Evolutionary conservation across 92 coral and sea anemone genomes (phyloP).

Genomic region (Meandrina meandrites): DNA sequence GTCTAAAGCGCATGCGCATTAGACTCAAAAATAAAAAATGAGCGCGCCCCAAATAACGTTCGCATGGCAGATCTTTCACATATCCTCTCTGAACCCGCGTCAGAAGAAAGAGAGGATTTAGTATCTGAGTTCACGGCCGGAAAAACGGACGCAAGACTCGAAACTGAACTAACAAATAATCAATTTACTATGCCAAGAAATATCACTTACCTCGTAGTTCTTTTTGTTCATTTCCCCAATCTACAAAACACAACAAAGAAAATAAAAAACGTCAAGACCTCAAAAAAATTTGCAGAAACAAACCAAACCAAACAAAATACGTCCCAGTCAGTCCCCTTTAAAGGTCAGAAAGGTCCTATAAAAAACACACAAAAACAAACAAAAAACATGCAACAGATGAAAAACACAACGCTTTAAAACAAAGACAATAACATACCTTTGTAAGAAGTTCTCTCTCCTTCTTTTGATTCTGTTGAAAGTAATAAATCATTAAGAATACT

Average conservation of each 20-base stretch:
- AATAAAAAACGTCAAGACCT: neutral
- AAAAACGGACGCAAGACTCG: neutral
- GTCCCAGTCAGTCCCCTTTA: neutral
- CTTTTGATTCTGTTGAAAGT: conserved; percentile 87
- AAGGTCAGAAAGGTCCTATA: too few relatives aligned
- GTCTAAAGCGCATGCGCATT: too few relatives aligned
- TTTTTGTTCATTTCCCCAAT: conserved; percentile 89
- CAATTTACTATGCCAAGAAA: neutral
- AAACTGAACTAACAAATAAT: neutral
- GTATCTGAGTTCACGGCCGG: neutral
- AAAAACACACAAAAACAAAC: neutral
- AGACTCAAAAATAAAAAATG: neutral
- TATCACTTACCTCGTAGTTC: conserved; percentile 77
- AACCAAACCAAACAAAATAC: neutral
- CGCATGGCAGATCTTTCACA: too few relatives aligned
- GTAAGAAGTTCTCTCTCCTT: conserved; percentile 88
- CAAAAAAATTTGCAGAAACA: neutral
- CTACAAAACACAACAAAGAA: conserved; percentile 44
- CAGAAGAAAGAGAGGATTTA: neutral
- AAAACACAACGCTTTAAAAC: neutral
- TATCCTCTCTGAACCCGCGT: too few relatives aligned
- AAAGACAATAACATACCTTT: conserved; percentile 59
- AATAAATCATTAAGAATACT: neutral
- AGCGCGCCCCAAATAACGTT: neutral
- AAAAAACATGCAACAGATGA: neutral